A percentile compares a stretch with the other conserved stretches of the same genome.
phyloP scores from a whole-genome alignment of 2,888 invertebrate species.

The Zootermopsis nevadensis region DNA sequence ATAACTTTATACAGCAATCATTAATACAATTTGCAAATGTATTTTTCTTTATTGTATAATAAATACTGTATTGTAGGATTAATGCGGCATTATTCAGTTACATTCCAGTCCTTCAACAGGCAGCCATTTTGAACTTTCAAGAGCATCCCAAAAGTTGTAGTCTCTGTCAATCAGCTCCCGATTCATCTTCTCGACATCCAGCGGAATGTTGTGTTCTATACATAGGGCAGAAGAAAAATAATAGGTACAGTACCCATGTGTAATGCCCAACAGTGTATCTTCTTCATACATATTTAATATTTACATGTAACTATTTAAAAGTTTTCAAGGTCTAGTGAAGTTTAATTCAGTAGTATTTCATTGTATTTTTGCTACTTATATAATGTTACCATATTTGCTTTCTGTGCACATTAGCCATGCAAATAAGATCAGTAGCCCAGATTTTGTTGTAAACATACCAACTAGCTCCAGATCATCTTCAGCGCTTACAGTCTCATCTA shows the following conservation, averaged over 20 bases:
- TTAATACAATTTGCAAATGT: constrained; percentile 34
- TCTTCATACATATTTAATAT: too few species aligned
- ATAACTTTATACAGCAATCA: constrained; percentile 38
- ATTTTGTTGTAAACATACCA: constrained; percentile 64
- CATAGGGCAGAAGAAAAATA: constrained; percentile 53
- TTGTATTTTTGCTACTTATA: too few species aligned
- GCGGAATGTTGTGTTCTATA: constrained; percentile 78
- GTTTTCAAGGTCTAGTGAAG: too few species aligned
- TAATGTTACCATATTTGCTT: too few species aligned
- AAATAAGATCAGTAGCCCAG: too few species aligned
- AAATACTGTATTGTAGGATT: constrained; percentile 33
- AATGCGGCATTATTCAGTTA: not conserved
- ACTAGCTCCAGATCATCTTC: constrained; percentile 80
- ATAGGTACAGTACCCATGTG: too few species aligned
- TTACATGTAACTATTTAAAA: too few species aligned
- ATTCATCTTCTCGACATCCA: constrained; percentile 82
- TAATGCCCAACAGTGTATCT: too few species aligned
- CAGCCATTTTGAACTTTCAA: constrained; percentile 87
- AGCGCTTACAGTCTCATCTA: constrained; percentile 47
- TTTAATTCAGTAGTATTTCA: too few species aligned
- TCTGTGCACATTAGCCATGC: too few species aligned
- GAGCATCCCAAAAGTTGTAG: constrained; percentile 81
- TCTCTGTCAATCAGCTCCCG: constrained; percentile 81
- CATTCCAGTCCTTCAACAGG: constrained; percentile 78
- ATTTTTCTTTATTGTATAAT: constrained; percentile 42